Percentiles rank a stretch among this genome's conserved stretches.
phyloP scores from a whole-genome alignment of 2,888 invertebrate genomes.

The Polietes domitor region DNA sequence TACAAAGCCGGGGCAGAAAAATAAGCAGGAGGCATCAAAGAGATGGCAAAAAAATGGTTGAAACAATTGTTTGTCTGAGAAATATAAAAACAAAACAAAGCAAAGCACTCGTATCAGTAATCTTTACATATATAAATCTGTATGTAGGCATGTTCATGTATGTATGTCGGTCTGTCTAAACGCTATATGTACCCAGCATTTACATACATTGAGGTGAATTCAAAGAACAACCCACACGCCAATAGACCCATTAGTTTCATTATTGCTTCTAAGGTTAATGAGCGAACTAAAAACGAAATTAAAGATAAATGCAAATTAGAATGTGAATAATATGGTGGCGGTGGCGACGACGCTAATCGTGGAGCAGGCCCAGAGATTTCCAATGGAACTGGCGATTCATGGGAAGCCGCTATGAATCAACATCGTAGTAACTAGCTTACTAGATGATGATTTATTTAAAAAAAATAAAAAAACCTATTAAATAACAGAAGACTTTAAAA shows the following conservation, averaged over 20 bases:
- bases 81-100: neutral
- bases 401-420: no score
- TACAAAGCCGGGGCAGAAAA: no score
- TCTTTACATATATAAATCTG: neutral
- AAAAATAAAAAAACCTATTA: no score
- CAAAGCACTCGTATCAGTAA: neutral
- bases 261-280: slow-evolving; percentile 24
- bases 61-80: slow-evolving; percentile 17
- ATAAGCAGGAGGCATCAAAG: neutral
- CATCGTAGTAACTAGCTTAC: no score
- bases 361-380: no score
- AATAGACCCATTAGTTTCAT: slow-evolving; percentile 19
- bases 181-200: neutral
- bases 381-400: no score
- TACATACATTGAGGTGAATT: slow-evolving; percentile 42
- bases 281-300: slow-evolving; percentile 17
- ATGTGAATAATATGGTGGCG: neutral
- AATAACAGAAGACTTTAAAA: no score
- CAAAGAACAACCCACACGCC: slow-evolving; percentile 56
- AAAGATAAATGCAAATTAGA: slow-evolving; percentile 24
- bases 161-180: no score
- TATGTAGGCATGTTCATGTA: neutral
- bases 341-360: neutral
- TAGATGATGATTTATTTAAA: no score
- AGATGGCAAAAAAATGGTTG: neutral